Base-by-base conservation (phyloP, 2,797 vertebrate species). In the Falco concolor region DNA sequence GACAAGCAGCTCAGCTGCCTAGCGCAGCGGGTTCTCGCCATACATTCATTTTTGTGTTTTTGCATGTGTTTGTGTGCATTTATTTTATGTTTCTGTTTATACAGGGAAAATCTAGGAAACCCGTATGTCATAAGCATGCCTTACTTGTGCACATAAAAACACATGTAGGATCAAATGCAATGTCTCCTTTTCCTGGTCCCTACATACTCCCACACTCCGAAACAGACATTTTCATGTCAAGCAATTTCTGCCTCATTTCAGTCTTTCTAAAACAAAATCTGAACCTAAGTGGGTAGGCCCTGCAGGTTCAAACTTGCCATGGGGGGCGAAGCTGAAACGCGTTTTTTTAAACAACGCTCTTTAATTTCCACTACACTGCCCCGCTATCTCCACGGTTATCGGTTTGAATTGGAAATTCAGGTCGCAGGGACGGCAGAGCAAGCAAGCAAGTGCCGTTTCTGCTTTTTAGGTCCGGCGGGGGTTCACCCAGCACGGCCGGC, bases 331-430 rank as follows among this genome's bases (percentile, higher is more conserved):
- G 52, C 44, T 1, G 23, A 57, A 87, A 4, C 0, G 18, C 3
- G 38, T 8, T 0, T 24, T 24, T 20, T 13, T 0, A 1, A 34
- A 7, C 1, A 8, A 7, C 7, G 12, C 12, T 27, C 56, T 24
- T 10, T 14, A 5, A 13, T 23, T 20, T 8, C 70, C 42, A 11
- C 24, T 4, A 4, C 11, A 19, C 6, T 3, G 11, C 3, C 40
- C 50, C 1, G 60, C 69, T 9, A 0, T 21, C 54, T 34, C 53
- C 65, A 9, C 20, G 9, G 20, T 1, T 1, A 44, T 18, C 42
- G 42, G 25, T 13, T 12, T 6, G 8, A 42, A 42, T 16, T 42
- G 40, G 42, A 44, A 38, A 0, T 12, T 10, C 42, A 0, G 11
- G 2, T 9, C 21, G 3, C 21, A 7, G 30, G 3, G 59, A 2